Evolutionary conservation across 2,113 vertebrate species (phyloP), one percentile per base, ranked within the genome.

Genomic region (Siniperca chuatsi): DNA sequence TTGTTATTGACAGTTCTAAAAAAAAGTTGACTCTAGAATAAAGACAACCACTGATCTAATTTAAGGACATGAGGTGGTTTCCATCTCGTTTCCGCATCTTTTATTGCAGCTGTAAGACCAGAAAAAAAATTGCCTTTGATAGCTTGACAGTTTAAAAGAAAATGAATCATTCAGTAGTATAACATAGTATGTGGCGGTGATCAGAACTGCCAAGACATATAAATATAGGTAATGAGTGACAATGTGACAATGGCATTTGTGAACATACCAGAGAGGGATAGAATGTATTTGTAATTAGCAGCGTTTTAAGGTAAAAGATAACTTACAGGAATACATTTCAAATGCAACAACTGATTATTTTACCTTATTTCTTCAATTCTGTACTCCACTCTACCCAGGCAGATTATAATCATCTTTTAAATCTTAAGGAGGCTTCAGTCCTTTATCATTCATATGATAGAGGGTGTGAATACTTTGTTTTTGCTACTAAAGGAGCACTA

Each of bases 61-160:
- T 86, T 86, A 65, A 92, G 79, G 70, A 85, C 68, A 78, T 21
- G 40, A 70, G 57, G 58, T 79, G 72, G 21, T 88, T 81, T 79
- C 72, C 11, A 40, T 69, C 68, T 75, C 76, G 20, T 85, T 78
- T 70, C 50, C 1, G 46, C 21, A n/a, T 77, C 50, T 84, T 61
- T 79, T 50, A 58, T 65, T 69, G 37, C 48, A 69, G 58, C 18
- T 58, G n/a, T 48, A 58, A 65, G 48, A 62, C 11, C 13, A 79
- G 33, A 58, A 33, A 60, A 10, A 69, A 60, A 66, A 40, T 13
- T 44, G 35, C 20, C 8, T 80, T 67, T 89, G 76, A 85, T 64
- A 69, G 46, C 40, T 65, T 84, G 83, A 82, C 75, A 90, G 57
- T 75, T 70, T n/a, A 55, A 78, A 78, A 66, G 57, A 83, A 84